Evolutionary conservation across 2,888 invertebrate genomes (phyloP), one percentile per base, ranked within the genome.

Genomic region (Cheiracanthium punctorium): DNA sequence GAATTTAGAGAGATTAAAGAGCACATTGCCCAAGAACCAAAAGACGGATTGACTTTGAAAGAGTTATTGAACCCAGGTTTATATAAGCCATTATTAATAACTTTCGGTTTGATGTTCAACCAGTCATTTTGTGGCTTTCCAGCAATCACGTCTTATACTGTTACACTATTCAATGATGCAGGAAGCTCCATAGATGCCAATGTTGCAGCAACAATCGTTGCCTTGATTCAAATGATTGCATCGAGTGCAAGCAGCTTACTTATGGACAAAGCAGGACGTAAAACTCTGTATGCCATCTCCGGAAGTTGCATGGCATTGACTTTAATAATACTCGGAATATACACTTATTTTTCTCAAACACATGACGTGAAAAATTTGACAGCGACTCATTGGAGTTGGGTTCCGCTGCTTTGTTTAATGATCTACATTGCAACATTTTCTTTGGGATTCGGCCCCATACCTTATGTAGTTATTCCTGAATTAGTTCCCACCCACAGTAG

Each of bases 401-500:
- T 91, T 1, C 90, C 92, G 7, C 89, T 91, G 1, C 73, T 88
- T 12, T 90, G 90, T 80, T 89, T 92, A 0, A 89, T 91, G n/a
- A 65, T 90, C 1, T 92, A 91, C 88, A 91, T 92, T 37, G 88
- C 91, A 30, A 91, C 91, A 1, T 92, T 92, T 90, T 90, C 91
- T 1, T 85, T 92, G 4, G 92, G 92, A 24, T 92, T 91, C 91
- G 92, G 92, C 17, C 92, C 92, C 0, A 90, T 92, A 64, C 92
- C 92, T 2, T 90, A 91, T 90, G 90, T 92, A 41, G 90, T 92
- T 73, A 91, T 91, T 90, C 91, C 92, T 1, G 92, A 92, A 89
- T 91, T 92, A 7, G 88, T 90, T 10, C 90, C 95, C 95, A 97
- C 64, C n/a, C n/a, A 41, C 17, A 72, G 43, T 32, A 58, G 88